These are phyloP conservation scores for Germaria angustata DNA, from an alignment of 2,888 invertebrate genomes.

Conservation along the genomic window DNA sequence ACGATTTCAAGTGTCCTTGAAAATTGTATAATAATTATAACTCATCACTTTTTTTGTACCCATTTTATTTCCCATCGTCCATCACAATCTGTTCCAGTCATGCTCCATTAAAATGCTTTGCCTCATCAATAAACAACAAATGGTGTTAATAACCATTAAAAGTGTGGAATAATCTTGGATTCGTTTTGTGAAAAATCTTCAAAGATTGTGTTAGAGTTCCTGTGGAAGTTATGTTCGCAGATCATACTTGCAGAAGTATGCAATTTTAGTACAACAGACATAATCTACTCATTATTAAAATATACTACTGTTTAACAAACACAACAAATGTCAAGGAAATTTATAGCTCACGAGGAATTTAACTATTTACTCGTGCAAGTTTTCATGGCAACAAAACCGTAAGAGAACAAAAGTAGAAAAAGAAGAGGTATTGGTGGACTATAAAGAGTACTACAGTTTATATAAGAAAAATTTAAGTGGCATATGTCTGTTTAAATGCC, in stretches of 20 bases:
- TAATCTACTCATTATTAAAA: conserved; percentile 36
- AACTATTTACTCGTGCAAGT: not conserved
- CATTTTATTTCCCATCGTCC: not conserved
- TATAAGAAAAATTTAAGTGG: too few relatives aligned
- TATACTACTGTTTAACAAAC: conserved; percentile 42
- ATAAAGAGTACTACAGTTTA: not conserved
- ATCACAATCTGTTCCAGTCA: not conserved
- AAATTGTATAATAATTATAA: not conserved
- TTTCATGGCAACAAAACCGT: not conserved
- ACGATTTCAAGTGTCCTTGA: too few relatives aligned
- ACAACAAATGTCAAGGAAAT: conserved; percentile 45
- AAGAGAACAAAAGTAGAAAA: not conserved
- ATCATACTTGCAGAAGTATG: conserved; percentile 10
- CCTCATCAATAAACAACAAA: conserved; percentile 16
- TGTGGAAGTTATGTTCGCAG: not conserved
- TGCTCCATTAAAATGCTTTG: not conserved
- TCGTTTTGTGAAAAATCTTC: not conserved
- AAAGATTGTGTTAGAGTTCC: not conserved
- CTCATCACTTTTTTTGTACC: not conserved
- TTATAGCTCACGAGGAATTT: conserved; percentile 39
- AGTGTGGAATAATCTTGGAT: not conserved
- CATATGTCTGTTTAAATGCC: too few relatives aligned
- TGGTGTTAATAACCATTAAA: conserved; percentile 19
- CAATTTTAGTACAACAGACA: not conserved
- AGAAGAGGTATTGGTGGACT: not conserved